Conservation (phyloP, 2,113 vertebrate species). For the Scopus umbretta region DNA sequence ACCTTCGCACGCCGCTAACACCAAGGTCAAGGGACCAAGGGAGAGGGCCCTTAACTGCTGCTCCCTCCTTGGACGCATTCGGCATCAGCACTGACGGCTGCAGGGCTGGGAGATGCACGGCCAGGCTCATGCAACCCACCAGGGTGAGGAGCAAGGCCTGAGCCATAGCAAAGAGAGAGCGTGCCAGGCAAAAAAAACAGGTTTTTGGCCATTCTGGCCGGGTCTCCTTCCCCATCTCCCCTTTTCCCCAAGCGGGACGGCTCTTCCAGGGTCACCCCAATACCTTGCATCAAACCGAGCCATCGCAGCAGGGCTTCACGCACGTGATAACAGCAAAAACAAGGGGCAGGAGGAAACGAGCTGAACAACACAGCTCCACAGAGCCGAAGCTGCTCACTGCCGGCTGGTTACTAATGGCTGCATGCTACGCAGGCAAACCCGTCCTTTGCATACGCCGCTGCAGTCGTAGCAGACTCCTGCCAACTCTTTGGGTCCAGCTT, state of each 20-base stretch:
- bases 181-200: not conserved
- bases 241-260: not conserved
- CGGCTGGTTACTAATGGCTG: not conserved
- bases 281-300: not conserved
- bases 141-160: not conserved
- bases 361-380: not conserved
- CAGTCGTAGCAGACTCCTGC: not conserved
- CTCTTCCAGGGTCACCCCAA: not conserved
- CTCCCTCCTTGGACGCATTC: not conserved
- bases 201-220: not conserved
- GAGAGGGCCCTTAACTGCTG: too few species aligned
- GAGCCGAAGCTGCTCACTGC: not conserved
- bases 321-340: fast-evolving
- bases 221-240: not conserved
- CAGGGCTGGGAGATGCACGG: not conserved
- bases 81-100: fast-evolving
- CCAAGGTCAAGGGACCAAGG: not conserved
- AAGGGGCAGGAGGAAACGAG: not conserved
- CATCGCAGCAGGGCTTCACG: fast-evolving
- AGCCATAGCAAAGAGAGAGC: not conserved
- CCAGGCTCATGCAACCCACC: fast-evolving
- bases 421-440: not conserved
- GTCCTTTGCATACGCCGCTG: not conserved
- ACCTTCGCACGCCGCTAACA: fast-evolving
- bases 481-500: not conserved